Percentiles rank a stretch among this genome's conserved stretches.
These are phyloP conservation scores for Nematostella vectensis DNA, from an alignment of 92 coral and sea anemone genomes.

Conservation along the genomic window DNA sequence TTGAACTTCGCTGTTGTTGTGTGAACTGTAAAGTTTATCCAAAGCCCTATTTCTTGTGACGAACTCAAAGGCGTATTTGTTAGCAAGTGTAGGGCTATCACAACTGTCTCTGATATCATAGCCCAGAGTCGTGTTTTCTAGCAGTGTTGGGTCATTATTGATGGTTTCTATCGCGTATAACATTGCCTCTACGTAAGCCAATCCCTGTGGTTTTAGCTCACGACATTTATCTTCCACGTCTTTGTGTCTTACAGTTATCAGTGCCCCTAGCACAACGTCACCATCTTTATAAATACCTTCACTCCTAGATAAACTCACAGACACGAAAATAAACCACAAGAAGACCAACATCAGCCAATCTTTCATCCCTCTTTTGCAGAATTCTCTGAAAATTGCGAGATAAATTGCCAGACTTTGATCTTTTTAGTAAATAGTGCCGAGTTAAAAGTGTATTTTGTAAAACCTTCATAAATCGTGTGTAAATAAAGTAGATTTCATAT, in stretches of 20 bases:
- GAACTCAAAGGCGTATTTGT: conserved; percentile 47
- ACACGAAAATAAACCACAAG: too few species aligned
- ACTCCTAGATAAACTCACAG: too few species aligned
- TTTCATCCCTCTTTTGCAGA: too few species aligned
- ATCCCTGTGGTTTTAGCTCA: conserved; percentile 38
- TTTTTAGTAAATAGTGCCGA: too few species aligned
- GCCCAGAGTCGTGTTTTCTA: conserved; percentile 60
- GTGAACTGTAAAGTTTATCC: conserved; percentile 3
- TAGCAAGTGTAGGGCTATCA: conserved; percentile 40
- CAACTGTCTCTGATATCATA: conserved; percentile 62
- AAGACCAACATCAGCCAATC: too few species aligned
- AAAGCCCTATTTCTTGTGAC: conserved; percentile 26
- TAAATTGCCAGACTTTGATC: too few species aligned
- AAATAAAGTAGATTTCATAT: too few species aligned
- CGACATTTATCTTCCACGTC: conserved; percentile 47
- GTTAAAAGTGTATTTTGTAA: too few species aligned
- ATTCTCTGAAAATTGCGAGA: too few species aligned
- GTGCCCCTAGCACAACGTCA: conserved; percentile 44
- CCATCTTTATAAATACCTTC: conserved; percentile 45
- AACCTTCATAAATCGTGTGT: too few species aligned
- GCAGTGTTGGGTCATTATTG: conserved; percentile 39
- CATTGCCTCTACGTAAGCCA: conserved; percentile 67
- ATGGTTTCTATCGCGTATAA: conserved; percentile 55
- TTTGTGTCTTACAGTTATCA: conserved; percentile 46
- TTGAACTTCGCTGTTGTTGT: conserved; percentile 14